Percentiles rank a stretch among this genome's conserved stretches.
Evolutionary conservation across 2,113 vertebrate species (phyloP).

Genomic region (Acanthochromis polyacanthus): DNA sequence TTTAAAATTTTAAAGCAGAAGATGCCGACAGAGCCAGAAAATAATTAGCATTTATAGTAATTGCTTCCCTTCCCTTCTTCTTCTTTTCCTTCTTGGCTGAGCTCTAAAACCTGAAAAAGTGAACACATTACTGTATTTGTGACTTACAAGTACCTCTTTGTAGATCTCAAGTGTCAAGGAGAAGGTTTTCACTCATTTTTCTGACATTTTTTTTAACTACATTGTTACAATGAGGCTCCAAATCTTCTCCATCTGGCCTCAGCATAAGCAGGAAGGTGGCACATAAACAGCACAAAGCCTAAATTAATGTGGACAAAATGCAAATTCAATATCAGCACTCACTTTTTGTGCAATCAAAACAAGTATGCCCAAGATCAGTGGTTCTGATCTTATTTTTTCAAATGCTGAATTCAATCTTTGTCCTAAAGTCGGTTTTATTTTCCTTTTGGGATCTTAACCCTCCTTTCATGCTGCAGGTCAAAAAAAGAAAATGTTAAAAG

Average conservation of each 20-base stretch:
- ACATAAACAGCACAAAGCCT: slow-evolving; percentile 8
- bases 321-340: neutral
- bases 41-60: slow-evolving; percentile 1
- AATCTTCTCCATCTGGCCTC: slow-evolving; percentile 20
- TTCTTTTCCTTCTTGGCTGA: slow-evolving; percentile 16
- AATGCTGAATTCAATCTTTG: neutral
- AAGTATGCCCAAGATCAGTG: neutral
- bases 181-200: slow-evolving; percentile 11
- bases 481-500: too few species aligned
- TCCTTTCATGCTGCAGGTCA: too few species aligned
- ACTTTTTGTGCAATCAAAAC: neutral
- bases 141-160: slow-evolving; percentile 15
- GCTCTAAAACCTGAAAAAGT: neutral
- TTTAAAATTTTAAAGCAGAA: neutral
- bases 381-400: neutral
- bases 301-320: neutral
- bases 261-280: slow-evolving; percentile 6
- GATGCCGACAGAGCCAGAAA: neutral
- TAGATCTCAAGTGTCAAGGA: slow-evolving; percentile 22
- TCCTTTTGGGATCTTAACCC: too few species aligned
- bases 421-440: neutral
- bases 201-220: slow-evolving; percentile 23
- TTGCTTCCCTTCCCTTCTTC: neutral
- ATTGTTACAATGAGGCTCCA: slow-evolving; percentile 22
- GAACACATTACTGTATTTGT: neutral